Percentiles rank a stretch among this genome's conserved stretches.
phyloP scores from a whole-genome alignment of 2,888 invertebrate species.

The Caenorhabditis wallacei region DNA sequence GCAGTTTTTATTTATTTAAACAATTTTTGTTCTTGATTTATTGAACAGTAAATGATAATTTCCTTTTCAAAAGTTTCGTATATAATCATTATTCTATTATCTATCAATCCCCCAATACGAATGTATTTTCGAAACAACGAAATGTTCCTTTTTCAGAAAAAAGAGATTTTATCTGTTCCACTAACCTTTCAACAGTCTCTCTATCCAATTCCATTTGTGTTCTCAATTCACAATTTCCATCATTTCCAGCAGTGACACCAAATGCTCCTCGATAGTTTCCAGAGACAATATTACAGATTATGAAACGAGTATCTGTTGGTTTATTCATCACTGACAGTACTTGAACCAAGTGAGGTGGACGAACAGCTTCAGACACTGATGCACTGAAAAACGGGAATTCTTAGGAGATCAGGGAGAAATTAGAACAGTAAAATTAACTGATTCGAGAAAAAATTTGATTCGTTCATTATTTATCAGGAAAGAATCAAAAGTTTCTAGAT shows the following conservation, averaged over 20 bases:
- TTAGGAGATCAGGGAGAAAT: too few species aligned
- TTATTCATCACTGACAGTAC: slow-evolving; percentile 81
- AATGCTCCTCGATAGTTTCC: slow-evolving; percentile 82
- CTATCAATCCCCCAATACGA: too few species aligned
- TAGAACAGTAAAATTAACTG: too few species aligned
- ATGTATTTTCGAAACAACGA: neutral
- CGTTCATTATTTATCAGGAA: too few species aligned
- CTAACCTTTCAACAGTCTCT: slow-evolving; percentile 80
- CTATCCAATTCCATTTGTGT: slow-evolving; percentile 81
- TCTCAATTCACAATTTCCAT: slow-evolving; percentile 82
- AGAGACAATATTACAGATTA: slow-evolving; percentile 80
- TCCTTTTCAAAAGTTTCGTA: neutral
- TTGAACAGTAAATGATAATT: too few species aligned
- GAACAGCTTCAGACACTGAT: slow-evolving; percentile 80
- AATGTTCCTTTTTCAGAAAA: neutral
- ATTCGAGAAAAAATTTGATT: too few species aligned
- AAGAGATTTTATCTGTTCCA: too few species aligned
- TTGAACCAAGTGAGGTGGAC: slow-evolving; percentile 80
- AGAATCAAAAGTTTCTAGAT: too few species aligned
- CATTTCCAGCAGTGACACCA: slow-evolving; percentile 76
- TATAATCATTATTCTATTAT: too few species aligned
- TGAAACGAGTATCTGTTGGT: slow-evolving; percentile 78
- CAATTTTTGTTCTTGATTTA: too few species aligned
- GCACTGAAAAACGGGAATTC: slow-evolving; percentile 70
- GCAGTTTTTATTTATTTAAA: too few species aligned